phyloP scores from a whole-genome alignment of 2,113 vertebrate genomes.

The Macaca nemestrina region DNA sequence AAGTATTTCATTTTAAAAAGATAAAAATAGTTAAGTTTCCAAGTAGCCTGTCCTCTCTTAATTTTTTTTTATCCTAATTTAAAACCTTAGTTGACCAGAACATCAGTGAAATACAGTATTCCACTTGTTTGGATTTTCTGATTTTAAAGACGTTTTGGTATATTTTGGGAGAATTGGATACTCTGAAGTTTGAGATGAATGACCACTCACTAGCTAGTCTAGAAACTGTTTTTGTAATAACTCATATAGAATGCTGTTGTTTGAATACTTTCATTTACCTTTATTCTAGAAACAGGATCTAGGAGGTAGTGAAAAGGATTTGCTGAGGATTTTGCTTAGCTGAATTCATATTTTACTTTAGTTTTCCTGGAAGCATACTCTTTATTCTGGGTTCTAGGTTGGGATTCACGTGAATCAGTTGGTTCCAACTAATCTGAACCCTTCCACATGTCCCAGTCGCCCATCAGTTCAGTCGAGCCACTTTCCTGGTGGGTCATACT shows the following conservation, averaged over 20 bases:
- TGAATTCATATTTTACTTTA: background rate
- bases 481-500: constrained; percentile 83
- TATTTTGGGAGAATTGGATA: background rate
- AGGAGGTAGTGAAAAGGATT: background rate
- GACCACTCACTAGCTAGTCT: background rate
- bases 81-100: background rate
- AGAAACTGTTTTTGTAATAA: background rate
- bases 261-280: background rate
- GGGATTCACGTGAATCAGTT: constrained; percentile 96
- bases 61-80: background rate
- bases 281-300: background rate
- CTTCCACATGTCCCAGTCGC: constrained; percentile 67
- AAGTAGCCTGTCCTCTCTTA: background rate
- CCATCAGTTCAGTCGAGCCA: constrained; percentile 74
- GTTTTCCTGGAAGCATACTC: constrained; percentile 6
- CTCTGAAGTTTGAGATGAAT: background rate
- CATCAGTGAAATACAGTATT: background rate
- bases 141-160: background rate
- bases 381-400: constrained; percentile 81
- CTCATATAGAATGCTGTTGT: background rate
- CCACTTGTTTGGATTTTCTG: background rate
- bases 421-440: constrained; percentile 82
- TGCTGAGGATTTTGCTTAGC: background rate
- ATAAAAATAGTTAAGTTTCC: background rate
- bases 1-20: background rate